Percentiles rank a stretch among this genome's conserved stretches.
These are phyloP conservation scores for Aphelenchoides avenae DNA, from an alignment of 1,140 invertebrate species.

Conservation along the genomic window DNA sequence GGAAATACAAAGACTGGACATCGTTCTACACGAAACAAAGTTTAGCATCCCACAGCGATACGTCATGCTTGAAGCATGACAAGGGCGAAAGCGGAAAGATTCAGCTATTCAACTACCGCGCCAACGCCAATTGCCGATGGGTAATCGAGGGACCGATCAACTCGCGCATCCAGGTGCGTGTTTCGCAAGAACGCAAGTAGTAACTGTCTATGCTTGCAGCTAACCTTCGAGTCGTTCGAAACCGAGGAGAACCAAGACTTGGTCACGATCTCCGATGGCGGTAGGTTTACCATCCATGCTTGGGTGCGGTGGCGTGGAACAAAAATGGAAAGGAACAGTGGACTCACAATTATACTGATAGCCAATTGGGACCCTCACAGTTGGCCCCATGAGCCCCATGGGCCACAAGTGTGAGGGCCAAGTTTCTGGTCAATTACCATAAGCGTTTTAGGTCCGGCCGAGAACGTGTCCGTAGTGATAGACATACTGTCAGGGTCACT, in stretches of 20 bases:
- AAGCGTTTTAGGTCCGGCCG: too few species aligned
- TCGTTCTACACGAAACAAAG: not conserved
- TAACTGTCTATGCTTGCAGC: slow-evolving; percentile 65
- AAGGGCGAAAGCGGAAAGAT: slow-evolving; percentile 78
- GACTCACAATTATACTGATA: too few species aligned
- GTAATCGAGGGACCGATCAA: slow-evolving; percentile 90
- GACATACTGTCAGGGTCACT: slow-evolving; percentile 84
- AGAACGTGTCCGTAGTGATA: slow-evolving; percentile 83
- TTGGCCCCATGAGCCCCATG: too few species aligned
- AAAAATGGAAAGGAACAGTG: too few species aligned
- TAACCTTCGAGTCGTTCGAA: slow-evolving; percentile 81
- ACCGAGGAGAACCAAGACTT: slow-evolving; percentile 93
- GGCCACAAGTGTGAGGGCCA: too few species aligned
- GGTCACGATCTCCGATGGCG: slow-evolving; percentile 87
- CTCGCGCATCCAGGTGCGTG: slow-evolving; percentile 71
- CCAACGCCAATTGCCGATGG: slow-evolving; percentile 89
- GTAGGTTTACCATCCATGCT: too few species aligned
- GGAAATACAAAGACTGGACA: not conserved
- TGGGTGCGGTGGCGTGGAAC: too few species aligned
- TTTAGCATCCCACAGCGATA: slow-evolving; percentile 44
- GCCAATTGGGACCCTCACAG: too few species aligned
- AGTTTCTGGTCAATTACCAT: too few species aligned
- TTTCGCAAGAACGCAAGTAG: not conserved
- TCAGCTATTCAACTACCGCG: slow-evolving; percentile 82
- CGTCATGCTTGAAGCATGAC: slow-evolving; percentile 80